Conservation (phyloP, 2,113 vertebrate species). For the Catharus bicknelli region DNA sequence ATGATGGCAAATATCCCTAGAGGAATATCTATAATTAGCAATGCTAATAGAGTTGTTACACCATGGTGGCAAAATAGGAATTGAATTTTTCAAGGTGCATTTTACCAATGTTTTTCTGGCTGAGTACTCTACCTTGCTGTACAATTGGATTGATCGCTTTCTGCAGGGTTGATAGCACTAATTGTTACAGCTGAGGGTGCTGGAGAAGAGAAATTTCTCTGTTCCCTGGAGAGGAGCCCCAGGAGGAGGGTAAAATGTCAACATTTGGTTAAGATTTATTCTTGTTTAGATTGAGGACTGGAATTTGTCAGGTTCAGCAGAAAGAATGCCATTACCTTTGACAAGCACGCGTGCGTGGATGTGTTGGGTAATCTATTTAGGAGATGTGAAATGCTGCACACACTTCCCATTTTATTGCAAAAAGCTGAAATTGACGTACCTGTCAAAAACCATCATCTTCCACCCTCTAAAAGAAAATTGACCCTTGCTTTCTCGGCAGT, state of each 20-base stretch:
- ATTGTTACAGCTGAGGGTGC: background rate
- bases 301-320: constrained; percentile 50
- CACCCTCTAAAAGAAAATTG: constrained; percentile 22
- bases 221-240: background rate
- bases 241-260: constrained; percentile 6
- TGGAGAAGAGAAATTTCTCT: constrained; percentile 12
- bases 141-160: background rate
- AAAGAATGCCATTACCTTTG: constrained; percentile 47
- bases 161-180: background rate
- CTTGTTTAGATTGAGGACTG: constrained; percentile 36
- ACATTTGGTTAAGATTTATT: constrained; percentile 34
- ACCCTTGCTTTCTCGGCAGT: constrained; percentile 8
- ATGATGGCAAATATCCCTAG: background rate
- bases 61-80: background rate
- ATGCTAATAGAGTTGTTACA: background rate
- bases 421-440: constrained; percentile 35
- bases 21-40: background rate
- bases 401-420: constrained; percentile 27
- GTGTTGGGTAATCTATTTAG: constrained; percentile 21
- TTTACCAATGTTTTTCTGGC: background rate
- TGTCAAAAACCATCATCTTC: constrained; percentile 42
- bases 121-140: background rate
- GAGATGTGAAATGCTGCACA: constrained; percentile 41
- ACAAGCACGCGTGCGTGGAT: background rate
- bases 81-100: background rate